Percentiles rank a stretch among this genome's conserved stretches.
Evolutionary conservation across 2,797 vertebrate genomes (phyloP).

Genomic region (Coranthus polyacanthus): DNA sequence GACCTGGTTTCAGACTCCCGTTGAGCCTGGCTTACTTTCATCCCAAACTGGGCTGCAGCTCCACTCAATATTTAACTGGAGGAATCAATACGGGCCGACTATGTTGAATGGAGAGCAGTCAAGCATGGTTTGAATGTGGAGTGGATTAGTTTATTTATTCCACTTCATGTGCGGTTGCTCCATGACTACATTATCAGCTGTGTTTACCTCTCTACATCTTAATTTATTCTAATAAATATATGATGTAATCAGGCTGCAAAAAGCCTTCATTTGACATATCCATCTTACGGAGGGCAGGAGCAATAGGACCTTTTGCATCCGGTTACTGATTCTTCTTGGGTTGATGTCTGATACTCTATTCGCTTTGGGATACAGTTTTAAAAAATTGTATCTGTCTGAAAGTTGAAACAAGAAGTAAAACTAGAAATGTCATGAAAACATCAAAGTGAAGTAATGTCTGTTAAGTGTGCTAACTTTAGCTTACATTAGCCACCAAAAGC

Average conservation of each 20-base stretch:
- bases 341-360: neutral
- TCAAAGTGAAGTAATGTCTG: too few species aligned
- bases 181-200: neutral
- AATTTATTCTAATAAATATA: slow-evolving; percentile 9
- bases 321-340: neutral
- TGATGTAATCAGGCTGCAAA: slow-evolving; percentile 35
- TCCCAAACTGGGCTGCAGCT: slow-evolving; percentile 40
- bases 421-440: too few species aligned
- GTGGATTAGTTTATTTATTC: slow-evolving; percentile 33
- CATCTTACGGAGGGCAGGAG: neutral
- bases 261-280: slow-evolving; percentile 7
- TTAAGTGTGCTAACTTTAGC: too few species aligned
- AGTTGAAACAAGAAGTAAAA: too few species aligned
- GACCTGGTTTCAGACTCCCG: slow-evolving; percentile 50
- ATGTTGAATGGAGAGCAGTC: slow-evolving; percentile 29
- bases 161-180: slow-evolving; percentile 5
- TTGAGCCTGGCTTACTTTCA: slow-evolving; percentile 37
- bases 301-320: neutral
- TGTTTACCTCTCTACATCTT: slow-evolving; percentile 23
- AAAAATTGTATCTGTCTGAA: too few species aligned
- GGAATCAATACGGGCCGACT: slow-evolving; percentile 31
- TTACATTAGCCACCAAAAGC: too few species aligned
- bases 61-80: slow-evolving; percentile 48
- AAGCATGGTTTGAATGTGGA: slow-evolving; percentile 6
- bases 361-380: too few species aligned